Base-by-base conservation (phyloP, 2,797 vertebrate species). In the Borostomias antarcticus region DNA sequence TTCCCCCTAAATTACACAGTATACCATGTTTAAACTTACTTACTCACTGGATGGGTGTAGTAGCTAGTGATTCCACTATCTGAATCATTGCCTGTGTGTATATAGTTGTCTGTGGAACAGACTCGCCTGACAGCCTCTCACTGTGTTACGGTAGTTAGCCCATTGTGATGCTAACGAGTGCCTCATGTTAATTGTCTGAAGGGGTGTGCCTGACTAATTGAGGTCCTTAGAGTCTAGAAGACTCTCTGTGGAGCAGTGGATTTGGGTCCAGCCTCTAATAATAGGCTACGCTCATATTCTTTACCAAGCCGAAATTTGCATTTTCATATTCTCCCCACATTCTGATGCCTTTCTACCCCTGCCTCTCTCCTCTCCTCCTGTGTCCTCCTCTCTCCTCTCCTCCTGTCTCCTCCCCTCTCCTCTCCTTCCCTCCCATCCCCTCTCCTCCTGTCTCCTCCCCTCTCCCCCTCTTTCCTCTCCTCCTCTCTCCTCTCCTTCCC, bases 161-260 rank as follows among this genome's bases (percentile, higher is more conserved):
- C 53, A 73, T 90, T 91, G 67, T 86, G 68, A 87, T 91, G 88
- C 78, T 88, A 89, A 91, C 90, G 58, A 73, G 47, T 61, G 30
- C 58, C 64, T 45, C 2, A 65, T 60, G 45, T 84, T 89, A 88
- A 86, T 89, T 86, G 86, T 82, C 75, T 72, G 5, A 71, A 79
- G 72, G 76, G 77, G 75, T 60, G 77, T 48, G 62, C 64, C 82
- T 73, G 79, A 77, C 76, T 69, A 79, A 86, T 82, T 75, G 69
- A 81, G 76, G 77, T 75, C 73, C 67, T 86, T 84, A 82, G 76
- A n/a, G n/a, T n/a, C n/a, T n/a, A n/a, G n/a, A n/a, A n/a, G n/a
- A 66, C 74, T 50, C 63, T 76, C 69, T 69, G 80, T 79, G 82
- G 76, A 69, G 84, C 71, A 78, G 75, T 80, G 43, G 66, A 67